phyloP scores from a whole-genome alignment of 2,797 vertebrate species.

The Muraenolepis orangiensis region DNA sequence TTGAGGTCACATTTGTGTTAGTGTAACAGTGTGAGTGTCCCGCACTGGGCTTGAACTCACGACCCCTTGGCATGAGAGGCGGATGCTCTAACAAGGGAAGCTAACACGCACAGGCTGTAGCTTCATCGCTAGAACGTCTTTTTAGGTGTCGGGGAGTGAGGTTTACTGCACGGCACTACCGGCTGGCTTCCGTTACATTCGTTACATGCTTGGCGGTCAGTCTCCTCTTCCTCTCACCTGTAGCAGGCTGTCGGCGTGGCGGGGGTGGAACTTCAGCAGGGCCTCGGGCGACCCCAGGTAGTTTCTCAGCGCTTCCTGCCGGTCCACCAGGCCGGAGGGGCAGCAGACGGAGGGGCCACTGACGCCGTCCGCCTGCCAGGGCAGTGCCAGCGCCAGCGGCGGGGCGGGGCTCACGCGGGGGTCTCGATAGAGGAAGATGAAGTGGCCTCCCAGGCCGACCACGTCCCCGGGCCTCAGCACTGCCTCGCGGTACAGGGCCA shows the following conservation, averaged over 20 bases:
- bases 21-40: too few species aligned
- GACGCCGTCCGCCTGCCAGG: constrained; percentile 72
- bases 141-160: too few species aligned
- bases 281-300: constrained; percentile 83
- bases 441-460: constrained; percentile 85
- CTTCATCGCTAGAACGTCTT: too few species aligned
- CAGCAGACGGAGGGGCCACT: constrained; percentile 72
- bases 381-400: constrained; percentile 74
- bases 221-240: constrained; percentile 61
- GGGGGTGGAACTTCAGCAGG: constrained; percentile 80
- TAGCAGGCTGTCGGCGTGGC: constrained; percentile 74
- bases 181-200: too few species aligned
- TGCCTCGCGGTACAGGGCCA: constrained; percentile 80
- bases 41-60: too few species aligned
- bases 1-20: background rate
- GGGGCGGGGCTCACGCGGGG: constrained; percentile 78
- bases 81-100: too few species aligned
- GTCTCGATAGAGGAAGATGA: constrained; percentile 90
- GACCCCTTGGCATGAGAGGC: too few species aligned
- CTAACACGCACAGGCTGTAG: too few species aligned
- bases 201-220: too few species aligned
- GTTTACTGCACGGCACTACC: too few species aligned
- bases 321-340: constrained; percentile 80
- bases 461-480: constrained; percentile 85
- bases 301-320: constrained; percentile 82